Evolutionary conservation across 1,140 invertebrate genomes (phyloP).

Genomic region (Rhopalosiphum maidis): DNA sequence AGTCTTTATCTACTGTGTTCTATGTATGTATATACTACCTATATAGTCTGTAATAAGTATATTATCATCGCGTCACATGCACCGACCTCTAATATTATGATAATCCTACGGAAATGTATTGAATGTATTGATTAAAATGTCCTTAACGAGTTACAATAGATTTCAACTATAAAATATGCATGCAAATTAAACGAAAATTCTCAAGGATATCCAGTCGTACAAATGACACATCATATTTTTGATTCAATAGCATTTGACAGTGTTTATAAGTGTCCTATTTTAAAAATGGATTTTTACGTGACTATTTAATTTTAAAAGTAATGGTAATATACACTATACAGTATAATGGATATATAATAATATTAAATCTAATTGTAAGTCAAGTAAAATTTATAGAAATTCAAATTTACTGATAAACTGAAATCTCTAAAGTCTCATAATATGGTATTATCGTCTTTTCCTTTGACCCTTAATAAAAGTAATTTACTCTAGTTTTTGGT

Average conservation of each 20-base stretch:
- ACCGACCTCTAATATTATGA: constrained; percentile 29
- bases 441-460: background rate
- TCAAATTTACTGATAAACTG: background rate
- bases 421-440: background rate
- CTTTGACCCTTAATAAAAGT: background rate
- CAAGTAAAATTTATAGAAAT: background rate
- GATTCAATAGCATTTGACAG: background rate
- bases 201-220: background rate
- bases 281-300: background rate
- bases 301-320: background rate
- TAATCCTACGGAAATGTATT: constrained; percentile 35
- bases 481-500: background rate
- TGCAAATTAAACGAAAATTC: background rate
- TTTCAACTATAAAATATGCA: constrained; percentile 11
- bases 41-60: background rate
- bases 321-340: background rate
- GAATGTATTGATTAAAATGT: constrained; percentile 36
- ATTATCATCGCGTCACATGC: background rate
- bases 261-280: background rate
- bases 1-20: background rate
- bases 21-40: background rate
- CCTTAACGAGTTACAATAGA: background rate
- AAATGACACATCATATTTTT: background rate
- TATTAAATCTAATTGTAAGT: background rate
- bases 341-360: background rate